Base-by-base conservation (phyloP, 2,888 invertebrate genomes). In the Xestia xanthographa region DNA sequence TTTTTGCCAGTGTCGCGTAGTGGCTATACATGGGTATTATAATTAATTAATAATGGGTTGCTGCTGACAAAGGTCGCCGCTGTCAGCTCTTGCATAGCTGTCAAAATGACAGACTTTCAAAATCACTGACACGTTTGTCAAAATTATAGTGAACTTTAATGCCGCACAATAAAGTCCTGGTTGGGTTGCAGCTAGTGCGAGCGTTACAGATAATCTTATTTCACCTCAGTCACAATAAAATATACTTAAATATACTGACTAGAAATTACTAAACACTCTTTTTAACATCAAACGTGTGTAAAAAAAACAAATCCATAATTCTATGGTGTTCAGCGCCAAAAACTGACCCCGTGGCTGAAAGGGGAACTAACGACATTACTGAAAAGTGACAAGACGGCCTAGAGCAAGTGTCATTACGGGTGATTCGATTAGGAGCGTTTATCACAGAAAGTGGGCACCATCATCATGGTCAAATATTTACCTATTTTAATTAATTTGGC, bases 261-360 rank as follows among this genome's bases (percentile, higher is more conserved):
- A 85, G 86, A 66, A 72, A 75, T 70, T 6, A 71, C 75, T 67
- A 82, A 77, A 75, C 65, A 75, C 72, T 66, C 72, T 58, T 58
- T 45, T 34, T 62, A 79, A 77, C 66, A 73, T 66, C 86, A 86
- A 86, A 86, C 78, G 14, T 79, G 75, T 17, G 56, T 43, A 76
- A 72, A 53, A 26, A 53, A 80, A 81, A 58, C 17, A 53, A 43
- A 53, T 62, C 0, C 62, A 66, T 67, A 53, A 56, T 41, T 43
- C 29, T 53, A 71, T 63, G 34, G 17, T 41, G 58, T 69, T 48
- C 41, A 79, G 79, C 14, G 14, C 56, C 60, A 79, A 34, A 48
- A n/a, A 29, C 41, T 34, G 79, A 17, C 48, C 48, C 41, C 58
- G 34, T n/a, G 45, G 45, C 12, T 56, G 3, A 4, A 45, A 20